Conservation (phyloP, 2,797 vertebrate species). For the Cynopterus sphinx region DNA sequence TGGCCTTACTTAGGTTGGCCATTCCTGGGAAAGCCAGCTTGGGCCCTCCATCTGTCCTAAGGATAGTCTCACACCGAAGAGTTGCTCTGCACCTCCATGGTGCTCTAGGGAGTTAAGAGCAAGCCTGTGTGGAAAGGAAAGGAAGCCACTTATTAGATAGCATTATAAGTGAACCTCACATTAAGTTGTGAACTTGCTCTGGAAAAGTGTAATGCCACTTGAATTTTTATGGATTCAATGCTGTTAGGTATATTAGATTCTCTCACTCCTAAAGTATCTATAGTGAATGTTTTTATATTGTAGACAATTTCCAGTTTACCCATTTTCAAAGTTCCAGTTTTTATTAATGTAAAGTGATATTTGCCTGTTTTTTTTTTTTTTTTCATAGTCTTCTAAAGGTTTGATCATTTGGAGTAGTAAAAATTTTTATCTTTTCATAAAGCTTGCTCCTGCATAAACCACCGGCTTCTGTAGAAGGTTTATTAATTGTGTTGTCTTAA, state of each 20-base stretch:
- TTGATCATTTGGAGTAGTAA: slow-evolving; percentile 4
- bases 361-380: slow-evolving; percentile 33
- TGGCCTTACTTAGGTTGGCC: slow-evolving; percentile 55
- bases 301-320: neutral
- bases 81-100: neutral
- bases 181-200: slow-evolving; percentile 46
- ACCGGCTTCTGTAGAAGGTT: slow-evolving; percentile 27
- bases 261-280: neutral
- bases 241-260: neutral
- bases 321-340: slow-evolving; percentile 35
- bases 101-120: neutral
- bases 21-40: slow-evolving; percentile 54
- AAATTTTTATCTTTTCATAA: slow-evolving; percentile 16
- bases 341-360: neutral
- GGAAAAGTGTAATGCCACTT: slow-evolving; percentile 31
- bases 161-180: neutral
- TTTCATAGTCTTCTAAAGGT: slow-evolving; percentile 30
- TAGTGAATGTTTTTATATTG: neutral
- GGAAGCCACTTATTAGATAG: slow-evolving; percentile 1
- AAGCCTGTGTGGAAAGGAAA: slow-evolving; percentile 26
- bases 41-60: neutral
- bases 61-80: slow-evolving; percentile 34
- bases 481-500: slow-evolving; percentile 38
- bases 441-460: slow-evolving; percentile 4
- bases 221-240: slow-evolving; percentile 6